Evolutionary conservation across 2,113 vertebrate species (phyloP), one percentile per base, ranked within the genome.

Genomic region (Ellobius talpinus): DNA sequence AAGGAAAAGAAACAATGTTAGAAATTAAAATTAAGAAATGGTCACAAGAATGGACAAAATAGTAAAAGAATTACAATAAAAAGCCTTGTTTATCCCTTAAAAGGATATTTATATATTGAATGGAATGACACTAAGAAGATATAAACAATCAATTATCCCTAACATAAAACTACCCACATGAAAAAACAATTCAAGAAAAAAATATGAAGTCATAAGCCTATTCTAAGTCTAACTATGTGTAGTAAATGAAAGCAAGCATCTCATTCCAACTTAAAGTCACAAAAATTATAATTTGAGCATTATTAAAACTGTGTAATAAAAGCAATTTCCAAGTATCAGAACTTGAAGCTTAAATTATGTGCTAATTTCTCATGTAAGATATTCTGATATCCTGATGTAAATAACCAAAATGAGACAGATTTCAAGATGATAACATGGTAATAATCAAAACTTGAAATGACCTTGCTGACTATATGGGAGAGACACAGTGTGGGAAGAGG

Each of bases 291-390:
- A 79, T 14, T 65, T 19, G 33, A 68, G 26, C 39, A 72, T 79
- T 93, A 91, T 76, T 73, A 86, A 93, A 95, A 45, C 26, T n/a
- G 33, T 36, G 36, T 86, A 45, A 90, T 84, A 12, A 77, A 87
- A 73, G 33, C 3, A 90, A 95, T 77, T 95, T 88, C 1, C 24
- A 89, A 77, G 45, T 81, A 89, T 33, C 19, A 42, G 36, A 77
- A 76, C 19, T 5, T 78, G 66, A 58, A 82, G 42, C 36, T 95
- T 77, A 89, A 77, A 23, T 2, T 39, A 45, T 16, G 39, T 78
- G 26, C 21, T 87, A 11, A 42, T 29, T 86, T 89, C 45, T 6
- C 24, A 0, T 50, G 10, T 42, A 89, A 89, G 26, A 3, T 16
- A 26, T 72, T 87, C 78, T 81, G 45, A 36, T 17, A 21, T 13